Evolutionary conservation across 1,140 invertebrate genomes (phyloP), one percentile per base, ranked within the genome.

Genomic region (Venustaconcha ellipsiformis): DNA sequence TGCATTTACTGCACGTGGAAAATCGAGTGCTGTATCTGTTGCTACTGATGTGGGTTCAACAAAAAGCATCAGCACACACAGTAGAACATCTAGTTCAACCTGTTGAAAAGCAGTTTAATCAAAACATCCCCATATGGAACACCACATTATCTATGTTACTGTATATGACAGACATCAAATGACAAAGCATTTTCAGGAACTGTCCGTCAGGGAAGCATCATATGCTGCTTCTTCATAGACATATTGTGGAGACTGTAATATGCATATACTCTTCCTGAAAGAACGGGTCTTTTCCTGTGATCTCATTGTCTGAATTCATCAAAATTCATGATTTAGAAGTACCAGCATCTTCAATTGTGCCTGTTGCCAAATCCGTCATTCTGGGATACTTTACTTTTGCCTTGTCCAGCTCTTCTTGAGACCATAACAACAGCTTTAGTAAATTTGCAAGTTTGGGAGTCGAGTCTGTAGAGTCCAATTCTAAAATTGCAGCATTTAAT

Each of bases 401-500:
- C 85, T 95, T 97, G 87, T 97, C 96, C 2, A 99, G 91, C 88
- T 99, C 96, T 80, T 96, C 95, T 89, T 99, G 97, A 1, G 96
- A 95, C 97, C 97, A 99, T 11, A 98, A 90, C 80, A 99, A 95
- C 87, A 99, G 92, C 89, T 97, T 96, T 11, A 99, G 90, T 3
- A 99, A 91, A 86, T 95, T 96, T 83, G 96, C 96, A 59, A 99
- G 92, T 87, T 97, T 95, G 3, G 93, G 92, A 15, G 95, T 95
- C 65, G 95, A 95, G 26, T 96, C 96, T 88, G 94, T 94, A 66
- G 95, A 95, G 26, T 96, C 96, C 88, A 94, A 94, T 86, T 97
- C 95, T 37, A 99, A 91, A 82, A 99, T 98, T 4, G 97, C 96
- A 75, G 97, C 96, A 91, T 99, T 99, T 13, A 99, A 91, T 92